Base-by-base conservation (phyloP, 2,797 vertebrate species). In the Neopelma chrysocephalum region DNA sequence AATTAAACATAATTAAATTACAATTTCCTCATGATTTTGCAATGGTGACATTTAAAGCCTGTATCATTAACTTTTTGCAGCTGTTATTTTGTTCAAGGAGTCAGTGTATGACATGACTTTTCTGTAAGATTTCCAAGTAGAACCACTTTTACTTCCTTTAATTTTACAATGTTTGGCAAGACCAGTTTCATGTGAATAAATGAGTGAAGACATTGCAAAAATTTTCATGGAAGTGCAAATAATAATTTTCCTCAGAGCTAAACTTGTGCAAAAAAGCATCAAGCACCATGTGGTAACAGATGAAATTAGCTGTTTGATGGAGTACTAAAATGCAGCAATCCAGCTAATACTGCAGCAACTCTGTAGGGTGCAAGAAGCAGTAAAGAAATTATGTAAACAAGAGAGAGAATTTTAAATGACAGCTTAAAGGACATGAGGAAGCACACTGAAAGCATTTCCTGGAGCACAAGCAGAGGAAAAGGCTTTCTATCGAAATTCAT, bases 21-120 rank as follows among this genome's bases (percentile, higher is more conserved):
- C 16, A 56, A 80, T 89, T 96, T 93, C 48, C n/a, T 79, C 68
- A 71, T 66, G 11, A 78, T 90, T 94, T 89, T 92, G 78, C 64
- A 96, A 70, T 89, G 31, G 58, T 70, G 47, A 79, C 40, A 82
- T 92, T 95, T 89, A 62, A 84, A 82, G 43, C 34, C 19, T 36
- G 29, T 77, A 72, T 77, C 48, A 87, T 91, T 87, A 81, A 25
- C 34, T 82, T 88, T 90, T 70, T 92, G 77, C 93, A 96, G 93
- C 88, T 96, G 90, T 78, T 95, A 93, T 82, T 97, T 95, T 90
- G 66, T 66, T 95, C 73, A 76, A 54, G 38, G 26, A 90, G 27
- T 65, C 40, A 61, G 26, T 34, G 50, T 23, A 58, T 65, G 57
- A 89, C 66, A 88, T 88, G 82, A 66, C 11, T 93, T 87, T 93